phyloP scores from a whole-genome alignment of 1,140 invertebrate species.

The Drosophila auraria region DNA sequence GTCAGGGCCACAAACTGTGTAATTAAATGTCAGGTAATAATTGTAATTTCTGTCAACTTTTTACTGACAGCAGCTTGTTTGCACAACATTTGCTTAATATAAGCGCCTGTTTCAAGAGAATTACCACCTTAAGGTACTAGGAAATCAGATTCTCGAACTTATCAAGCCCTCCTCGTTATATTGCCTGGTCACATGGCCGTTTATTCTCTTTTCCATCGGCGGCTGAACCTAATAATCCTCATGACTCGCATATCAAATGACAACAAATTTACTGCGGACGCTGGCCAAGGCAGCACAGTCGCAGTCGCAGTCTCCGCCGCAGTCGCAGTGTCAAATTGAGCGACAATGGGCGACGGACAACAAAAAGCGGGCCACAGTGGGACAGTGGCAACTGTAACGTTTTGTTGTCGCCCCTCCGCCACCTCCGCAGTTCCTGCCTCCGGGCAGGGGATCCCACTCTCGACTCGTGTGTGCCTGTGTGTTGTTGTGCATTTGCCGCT shows the following conservation, averaged over 20 bases:
- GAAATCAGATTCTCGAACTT: not conserved
- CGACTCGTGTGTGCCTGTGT: constrained; percentile 19
- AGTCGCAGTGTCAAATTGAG: constrained; percentile 76
- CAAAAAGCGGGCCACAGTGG: constrained; percentile 75
- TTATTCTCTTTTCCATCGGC: constrained; percentile 48
- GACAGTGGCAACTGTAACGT: constrained; percentile 82
- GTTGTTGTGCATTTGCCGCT: constrained; percentile 82
- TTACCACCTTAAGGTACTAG: not conserved
- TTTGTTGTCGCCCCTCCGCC: constrained; percentile 59
- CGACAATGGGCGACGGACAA: constrained; percentile 73
- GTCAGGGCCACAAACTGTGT: no score
- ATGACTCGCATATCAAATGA: constrained; percentile 84
- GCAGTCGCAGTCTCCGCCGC: not conserved
- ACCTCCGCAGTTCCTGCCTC: constrained; percentile 11
- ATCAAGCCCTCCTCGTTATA: constrained; percentile 45
- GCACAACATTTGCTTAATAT: not conserved
- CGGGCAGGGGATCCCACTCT: constrained; percentile 24
- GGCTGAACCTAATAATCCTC: constrained; percentile 81
- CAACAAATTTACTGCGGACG: constrained; percentile 81
- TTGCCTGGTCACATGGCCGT: constrained; percentile 55
- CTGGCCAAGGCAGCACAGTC: constrained; percentile 30
- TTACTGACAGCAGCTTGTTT: not conserved
- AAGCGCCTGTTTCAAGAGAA: not conserved
- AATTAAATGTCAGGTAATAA: not conserved
- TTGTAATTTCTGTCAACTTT: not conserved